Evolutionary conservation across 1,140 invertebrate species (phyloP), one percentile per base, ranked within the genome.

Genomic region (Drosophila trapezifrons): DNA sequence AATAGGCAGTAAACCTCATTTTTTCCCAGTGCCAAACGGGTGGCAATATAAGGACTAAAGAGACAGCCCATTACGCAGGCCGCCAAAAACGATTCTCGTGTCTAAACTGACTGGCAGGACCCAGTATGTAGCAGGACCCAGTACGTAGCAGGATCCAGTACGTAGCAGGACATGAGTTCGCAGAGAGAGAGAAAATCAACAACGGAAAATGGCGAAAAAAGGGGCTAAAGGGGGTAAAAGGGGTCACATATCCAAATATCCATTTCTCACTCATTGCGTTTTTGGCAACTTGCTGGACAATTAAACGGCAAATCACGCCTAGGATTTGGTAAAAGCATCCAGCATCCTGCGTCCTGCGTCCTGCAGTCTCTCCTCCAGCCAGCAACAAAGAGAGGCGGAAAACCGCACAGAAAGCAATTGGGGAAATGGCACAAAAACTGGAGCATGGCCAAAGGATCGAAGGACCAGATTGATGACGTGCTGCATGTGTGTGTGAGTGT

Each of bases 251-350:
- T 65, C 72, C 72, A 71, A 76, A 81, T 72, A 76, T 76, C 66
- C 78, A 72, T 80, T 80, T 80, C 66, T 65, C 73, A 81, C 73
- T 71, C 67, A 66, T 66, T 74, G 79, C 79, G 79, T 65, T 71
- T 72, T 80, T 76, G 76, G 65, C 49, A 78, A 75, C 46, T 84
- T 86, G 70, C 71, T 83, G 84, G 79, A 89, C 84, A 89, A 89
- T 87, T 87, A 87, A 89, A 89, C 83, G 78, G 83, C 79, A 87
- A 87, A 87, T 87, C 84, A 87, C 80, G 83, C 84, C 83, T 80
- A 60, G 77, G 76, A 80, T 74, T 80, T 77, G 64, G 64, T 78
- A 85, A 86, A 78, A 85, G 81, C 75, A 77, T 77, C 35, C 75
- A 76, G 49, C 64, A 64, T 55, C 49, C 43, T 27, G 42, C 35